Conservation (phyloP, 1,140 invertebrate genomes). For the Bacillus rossius region DNA sequence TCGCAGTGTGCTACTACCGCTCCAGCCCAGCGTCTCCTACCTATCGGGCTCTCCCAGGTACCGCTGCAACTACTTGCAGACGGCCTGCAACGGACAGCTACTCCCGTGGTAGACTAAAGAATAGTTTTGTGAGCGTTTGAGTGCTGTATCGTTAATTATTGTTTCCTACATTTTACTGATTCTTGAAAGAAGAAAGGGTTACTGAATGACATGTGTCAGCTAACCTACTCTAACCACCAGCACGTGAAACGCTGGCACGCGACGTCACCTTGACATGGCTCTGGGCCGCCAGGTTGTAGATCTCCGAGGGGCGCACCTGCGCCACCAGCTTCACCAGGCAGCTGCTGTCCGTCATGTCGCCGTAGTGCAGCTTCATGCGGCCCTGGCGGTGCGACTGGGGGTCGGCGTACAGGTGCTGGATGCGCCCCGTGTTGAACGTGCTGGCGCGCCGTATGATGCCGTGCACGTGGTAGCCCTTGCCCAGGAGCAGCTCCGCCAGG, state of each 20-base stretch:
- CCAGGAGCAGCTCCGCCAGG: slow-evolving; percentile 90
- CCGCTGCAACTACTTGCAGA: too few relatives aligned
- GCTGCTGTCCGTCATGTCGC: slow-evolving; percentile 97
- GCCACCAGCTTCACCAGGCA: slow-evolving; percentile 95
- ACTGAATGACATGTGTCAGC: too few relatives aligned
- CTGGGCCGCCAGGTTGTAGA: slow-evolving; percentile 99
- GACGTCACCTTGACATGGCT: slow-evolving; percentile 99
- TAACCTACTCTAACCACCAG: neutral
- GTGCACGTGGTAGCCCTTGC: slow-evolving; percentile 95
- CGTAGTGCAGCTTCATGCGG: slow-evolving; percentile 95
- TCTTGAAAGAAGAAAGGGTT: too few relatives aligned
- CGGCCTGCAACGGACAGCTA: too few relatives aligned
- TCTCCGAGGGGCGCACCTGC: slow-evolving; percentile 82
- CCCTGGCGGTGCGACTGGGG: slow-evolving; percentile 76
- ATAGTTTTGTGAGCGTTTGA: too few relatives aligned
- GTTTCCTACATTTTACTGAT: too few relatives aligned
- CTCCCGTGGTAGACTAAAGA: too few relatives aligned
- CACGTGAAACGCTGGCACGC: neutral
- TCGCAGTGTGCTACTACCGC: too few relatives aligned
- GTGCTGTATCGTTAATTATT: too few relatives aligned
- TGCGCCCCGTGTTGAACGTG: slow-evolving; percentile 94
- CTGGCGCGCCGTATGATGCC: slow-evolving; percentile 92
- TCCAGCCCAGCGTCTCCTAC: too few relatives aligned
- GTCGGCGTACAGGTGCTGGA: slow-evolving; percentile 93
- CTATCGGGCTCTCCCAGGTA: too few relatives aligned